Evolutionary conservation across 2,888 invertebrate species (phyloP).

Genomic region (Gibbula magus): DNA sequence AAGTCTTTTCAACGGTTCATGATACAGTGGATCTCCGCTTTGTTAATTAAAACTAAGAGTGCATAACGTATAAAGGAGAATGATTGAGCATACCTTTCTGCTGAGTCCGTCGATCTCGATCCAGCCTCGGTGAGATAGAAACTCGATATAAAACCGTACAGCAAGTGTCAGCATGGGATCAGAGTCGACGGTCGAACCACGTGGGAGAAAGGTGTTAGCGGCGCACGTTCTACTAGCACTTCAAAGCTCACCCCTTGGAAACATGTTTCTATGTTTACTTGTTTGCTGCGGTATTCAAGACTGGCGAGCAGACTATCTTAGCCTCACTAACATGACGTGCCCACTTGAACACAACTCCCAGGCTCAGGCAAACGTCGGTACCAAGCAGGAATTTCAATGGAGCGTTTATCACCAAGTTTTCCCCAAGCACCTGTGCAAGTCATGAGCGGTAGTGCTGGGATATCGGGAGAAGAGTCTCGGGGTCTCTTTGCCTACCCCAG

Average conservation of each 20-base stretch:
- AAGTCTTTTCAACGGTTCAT: too few species aligned
- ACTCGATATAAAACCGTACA: too few species aligned
- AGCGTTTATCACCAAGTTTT: not conserved
- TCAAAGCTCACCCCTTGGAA: not conserved
- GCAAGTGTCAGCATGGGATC: too few species aligned
- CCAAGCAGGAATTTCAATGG: not conserved
- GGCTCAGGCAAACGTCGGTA: not conserved
- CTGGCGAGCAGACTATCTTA: too few species aligned
- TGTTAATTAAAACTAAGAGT: too few species aligned
- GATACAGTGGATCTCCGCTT: too few species aligned
- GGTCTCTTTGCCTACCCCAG: not conserved
- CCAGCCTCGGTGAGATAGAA: too few species aligned
- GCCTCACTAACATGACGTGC: too few species aligned
- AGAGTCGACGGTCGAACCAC: not conserved
- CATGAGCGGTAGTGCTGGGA: not conserved
- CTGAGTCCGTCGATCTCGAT: too few species aligned
- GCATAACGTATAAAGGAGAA: too few species aligned
- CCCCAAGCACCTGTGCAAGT: slow-evolving; percentile 2
- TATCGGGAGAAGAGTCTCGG: not conserved
- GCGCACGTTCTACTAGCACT: not conserved
- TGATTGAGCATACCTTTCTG: too few species aligned
- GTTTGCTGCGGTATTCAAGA: not conserved
- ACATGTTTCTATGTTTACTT: not conserved
- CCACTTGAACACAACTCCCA: too few species aligned
- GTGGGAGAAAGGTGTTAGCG: not conserved